A percentile compares a stretch with the other conserved stretches of the same genome.
Evolutionary conservation across 2,888 invertebrate species (phyloP).

Genomic region (Brachyptera risi): DNA sequence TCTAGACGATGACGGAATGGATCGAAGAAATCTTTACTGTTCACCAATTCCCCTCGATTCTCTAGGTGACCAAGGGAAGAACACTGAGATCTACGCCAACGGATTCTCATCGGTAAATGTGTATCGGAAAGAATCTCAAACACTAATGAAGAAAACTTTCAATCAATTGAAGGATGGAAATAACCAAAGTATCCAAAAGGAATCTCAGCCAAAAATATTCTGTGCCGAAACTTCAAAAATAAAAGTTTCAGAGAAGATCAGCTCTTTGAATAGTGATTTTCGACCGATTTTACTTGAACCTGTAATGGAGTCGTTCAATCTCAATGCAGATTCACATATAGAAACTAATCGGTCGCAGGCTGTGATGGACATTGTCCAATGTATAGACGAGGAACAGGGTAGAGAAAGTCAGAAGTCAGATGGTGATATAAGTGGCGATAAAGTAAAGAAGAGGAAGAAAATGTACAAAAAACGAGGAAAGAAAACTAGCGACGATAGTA

Average conservation of each 20-base stretch:
- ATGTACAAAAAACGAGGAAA: too few species aligned
- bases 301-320: too few species aligned
- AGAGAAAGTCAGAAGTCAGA: too few species aligned
- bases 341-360: too few species aligned
- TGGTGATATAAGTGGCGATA: too few species aligned
- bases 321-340: too few species aligned
- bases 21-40: constrained; percentile 89
- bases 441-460: too few species aligned
- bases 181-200: not conserved
- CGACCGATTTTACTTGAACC: too few species aligned
- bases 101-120: constrained; percentile 38
- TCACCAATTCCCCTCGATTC: constrained; percentile 81
- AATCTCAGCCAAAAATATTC: constrained; percentile 48
- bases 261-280: constrained; percentile 58
- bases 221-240: constrained; percentile 51
- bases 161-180: not conserved
- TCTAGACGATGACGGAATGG: constrained; percentile 56
- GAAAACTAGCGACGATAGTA: too few species aligned
- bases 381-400: too few species aligned
- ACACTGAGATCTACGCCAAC: not conserved
- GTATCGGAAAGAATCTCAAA: constrained; percentile 38
- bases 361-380: too few species aligned
- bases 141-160: not conserved
- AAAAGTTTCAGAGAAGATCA: constrained; percentile 55
- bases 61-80: too few species aligned